Evolutionary conservation across 1,140 invertebrate species (phyloP), one percentile per base, ranked within the genome.

Genomic region (Aphis craccivora): DNA sequence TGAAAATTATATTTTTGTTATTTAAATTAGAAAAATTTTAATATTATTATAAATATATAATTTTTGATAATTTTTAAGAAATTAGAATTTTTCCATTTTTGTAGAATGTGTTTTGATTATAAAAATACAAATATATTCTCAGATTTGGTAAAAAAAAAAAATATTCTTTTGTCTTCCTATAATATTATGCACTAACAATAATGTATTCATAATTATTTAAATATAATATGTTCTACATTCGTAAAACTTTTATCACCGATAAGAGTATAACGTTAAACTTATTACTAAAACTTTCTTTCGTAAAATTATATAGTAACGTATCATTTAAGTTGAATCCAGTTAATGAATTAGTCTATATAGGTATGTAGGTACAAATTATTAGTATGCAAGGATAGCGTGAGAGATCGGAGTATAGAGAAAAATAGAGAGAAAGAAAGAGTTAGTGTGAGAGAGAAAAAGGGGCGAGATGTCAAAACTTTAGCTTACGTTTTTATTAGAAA

Each of bases 401-500:
- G 14, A n/a, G 11, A 76, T n/a, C 6, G 60, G 9, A 14, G 60
- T 0, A n/a, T 18, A 6, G n/a, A 20, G n/a, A 23, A 18, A 35
- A n/a, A 76, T n/a, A 76, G 14, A 76, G 14, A n/a, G 60, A 14
- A 23, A 25, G 23, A 55, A 23, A n/a, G 55, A 60, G 9, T 30
- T 9, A 60, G 25, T 25, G 40, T 40, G 37, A 18, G 14, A 45
- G 40, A 48, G 9, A 86, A 25, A 45, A 8, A 8, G 8, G 18
- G 30, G 9, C 45, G 25, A 43, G 45, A 35, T 14, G 20, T 53
- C 87, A 89, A 89, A 89, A 89, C 87, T 89, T 53, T 35, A 53
- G 4, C n/a, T n/a, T 89, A 89, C n/a, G 87, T 89, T 89, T 89
- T 89, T 89, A 53, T 89, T 53, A 89, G 48, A 37, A 89, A 37